Evolutionary conservation across 35 echinoderm and acorn worm genomes (phyloP), one percentile per base, ranked within the genome.

Genomic region (Apostichopus californicus): DNA sequence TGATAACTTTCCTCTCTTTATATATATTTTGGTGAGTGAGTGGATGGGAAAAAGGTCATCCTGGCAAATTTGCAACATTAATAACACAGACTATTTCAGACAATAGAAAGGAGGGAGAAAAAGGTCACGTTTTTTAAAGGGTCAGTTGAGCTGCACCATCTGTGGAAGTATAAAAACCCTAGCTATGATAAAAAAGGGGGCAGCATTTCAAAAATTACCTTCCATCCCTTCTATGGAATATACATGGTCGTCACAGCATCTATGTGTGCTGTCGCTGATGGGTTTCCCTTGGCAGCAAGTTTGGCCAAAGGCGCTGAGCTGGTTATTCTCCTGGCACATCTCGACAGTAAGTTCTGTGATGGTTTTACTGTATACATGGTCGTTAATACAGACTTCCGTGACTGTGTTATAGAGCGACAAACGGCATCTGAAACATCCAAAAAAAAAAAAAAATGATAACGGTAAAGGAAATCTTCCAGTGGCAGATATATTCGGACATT

Each of bases 251-350:
- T 72, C 25, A 34, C 86, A 89, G 64, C 86, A 89, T 20, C 53
- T 15, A 72, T 89, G 61, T 55, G 86, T 89, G n/a, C n/a, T 10
- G 28, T 89, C 86, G 72, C 72, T 75, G 61, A 72, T 89, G 18
- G 52, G 60, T 63, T 89, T 89, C 72, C 86, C 86, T 72, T 75
- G 22, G 22, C 86, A 89, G 26, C 86, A 89, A 17, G 10, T 70
- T 75, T 89, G 86, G 46, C 28, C 28, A 20, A 89, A 89, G 8
- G 86, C 86, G 17, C 6, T 34, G 21, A 71, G 3, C 2, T 3
- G 5, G 24, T 0, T 12, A 75, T 9, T 13, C 6, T 73, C 5
- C 10, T 53, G 0, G 55, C 86, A 89, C 20, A 65, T 11, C 14
- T 60, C 63, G 1, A 52, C 3, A 63, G 86, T 68, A 3, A 89